phyloP scores from a whole-genome alignment of 2,888 invertebrate species.

The Amphipoea lucens region DNA sequence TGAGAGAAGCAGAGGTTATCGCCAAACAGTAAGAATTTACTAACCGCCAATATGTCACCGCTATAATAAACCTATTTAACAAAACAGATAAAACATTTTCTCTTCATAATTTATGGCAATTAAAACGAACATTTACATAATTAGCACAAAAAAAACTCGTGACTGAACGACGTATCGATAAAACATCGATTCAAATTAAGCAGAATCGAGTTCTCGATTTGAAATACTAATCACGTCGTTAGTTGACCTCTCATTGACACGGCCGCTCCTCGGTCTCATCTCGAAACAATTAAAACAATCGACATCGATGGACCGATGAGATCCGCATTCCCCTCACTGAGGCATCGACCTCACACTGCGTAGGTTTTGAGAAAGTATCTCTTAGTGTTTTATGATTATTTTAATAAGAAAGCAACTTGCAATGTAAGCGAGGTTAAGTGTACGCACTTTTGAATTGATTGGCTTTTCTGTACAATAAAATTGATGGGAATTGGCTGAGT shows the following conservation, averaged over 20 bases:
- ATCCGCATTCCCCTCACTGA: slow-evolving; percentile 75
- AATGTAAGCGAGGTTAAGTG: slow-evolving; percentile 67
- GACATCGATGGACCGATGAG: slow-evolving; percentile 73
- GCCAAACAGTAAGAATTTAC: slow-evolving; percentile 17
- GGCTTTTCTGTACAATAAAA: slow-evolving; percentile 63
- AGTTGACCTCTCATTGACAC: slow-evolving; percentile 83
- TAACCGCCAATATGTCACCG: slow-evolving; percentile 19
- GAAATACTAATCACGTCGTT: slow-evolving; percentile 76
- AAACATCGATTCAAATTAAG: slow-evolving; percentile 66
- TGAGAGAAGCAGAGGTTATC: slow-evolving; percentile 32
- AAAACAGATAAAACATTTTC: slow-evolving; percentile 59
- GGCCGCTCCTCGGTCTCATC: slow-evolving; percentile 75
- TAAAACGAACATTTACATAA: slow-evolving; percentile 66
- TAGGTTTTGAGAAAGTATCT: slow-evolving; percentile 66
- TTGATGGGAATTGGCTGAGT: slow-evolving; percentile 59
- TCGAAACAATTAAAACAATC: slow-evolving; percentile 84
- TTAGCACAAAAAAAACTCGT: slow-evolving; percentile 63
- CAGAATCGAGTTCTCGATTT: slow-evolving; percentile 70
- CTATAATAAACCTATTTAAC: slow-evolving; percentile 53
- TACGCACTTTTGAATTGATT: slow-evolving; percentile 62
- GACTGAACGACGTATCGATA: slow-evolving; percentile 62
- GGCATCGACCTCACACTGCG: slow-evolving; percentile 71
- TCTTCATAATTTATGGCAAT: slow-evolving; percentile 62
- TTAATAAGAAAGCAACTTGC: slow-evolving; percentile 67
- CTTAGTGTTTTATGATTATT: slow-evolving; percentile 71